Evolutionary conservation across 1,140 invertebrate species (phyloP), one percentile per base, ranked within the genome.

Genomic region (Anastrepha ludens): DNA sequence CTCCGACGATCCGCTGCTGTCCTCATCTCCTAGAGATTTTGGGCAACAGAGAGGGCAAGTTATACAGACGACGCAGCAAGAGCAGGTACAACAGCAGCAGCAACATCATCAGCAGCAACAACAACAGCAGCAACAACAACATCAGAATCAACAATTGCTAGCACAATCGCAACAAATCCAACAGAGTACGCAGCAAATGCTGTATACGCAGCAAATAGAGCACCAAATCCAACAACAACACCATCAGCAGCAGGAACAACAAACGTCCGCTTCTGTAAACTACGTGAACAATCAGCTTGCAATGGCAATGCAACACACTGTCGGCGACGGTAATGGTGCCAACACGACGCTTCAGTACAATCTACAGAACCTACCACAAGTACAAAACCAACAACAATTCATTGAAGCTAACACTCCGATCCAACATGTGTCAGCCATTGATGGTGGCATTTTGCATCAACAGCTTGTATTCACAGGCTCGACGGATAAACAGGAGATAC

Each of bases 11-110:
- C 97, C 97, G 0, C 90, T 97, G 1, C 91, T 97, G 20, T 97
- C 97, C 0, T 97, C 97, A 20, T 97, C 96, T 89, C 96, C 97
- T 0, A 96, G 97, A 87, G 97, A 97, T 89, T 97, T 97, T 91
- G 94, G 95, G 0, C 94, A 94, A 13, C 94, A 95, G 67, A 88
- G 90, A 7, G 88, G 86, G 5, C 86, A 88, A 88, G 39, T 90
- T 59, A 89, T 90, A 62, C 89, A 90, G 70, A 89, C 88, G 47
- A 87, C 88, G 50, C 86, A 87, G 78, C 86, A 88, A 58, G 65
- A 86, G 44, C 87, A 90, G 58, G 88, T 88, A 74, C 89, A 90
- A 29, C 74, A 85, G 13, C 88, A 70, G 20, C 85, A 88, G 47
- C 88, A 89, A 5, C 89, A 90, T 17, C 86, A 55, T 44, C 90